Base-by-base conservation (phyloP, 2,888 invertebrate species). In the Drosophila niveifrons region DNA sequence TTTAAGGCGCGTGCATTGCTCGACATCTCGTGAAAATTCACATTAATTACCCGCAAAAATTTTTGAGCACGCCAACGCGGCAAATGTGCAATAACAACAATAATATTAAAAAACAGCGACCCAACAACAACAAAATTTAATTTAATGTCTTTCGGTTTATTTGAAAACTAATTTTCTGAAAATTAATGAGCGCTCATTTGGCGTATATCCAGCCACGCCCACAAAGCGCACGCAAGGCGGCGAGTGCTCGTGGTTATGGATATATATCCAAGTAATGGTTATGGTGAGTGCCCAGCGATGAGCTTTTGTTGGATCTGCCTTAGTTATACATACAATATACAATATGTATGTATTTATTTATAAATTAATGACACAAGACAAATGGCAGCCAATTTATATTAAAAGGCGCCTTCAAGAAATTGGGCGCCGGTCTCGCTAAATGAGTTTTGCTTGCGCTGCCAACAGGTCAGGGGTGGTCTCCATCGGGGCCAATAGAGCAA, bases 181-280 rank as follows among this genome's bases (percentile, higher is more conserved):
- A 86, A 87, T 88, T 87, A 87, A 87, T 87, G 87, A 78, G 78
- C 78, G 76, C 74, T 79, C 88, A 87, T 88, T 87, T 87, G 88
- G 82, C 80, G 72, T 63, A 56, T 71, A 77, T 69, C 72, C 76
- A 48, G 67, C 65, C 84, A 80, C 87, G 87, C 87, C 87, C 82
- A 73, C 88, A 81, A 76, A 34, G 66, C 64, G 79, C 85, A 82
- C 84, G 84, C 84, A 81, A 79, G 61, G 47, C 64, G 50, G 62
- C 46, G 36, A 56, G 43, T 36, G 29, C 28, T n/a, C 23, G 11
- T 52, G 17, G 10, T 41, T 41, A 36, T 52, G 28, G 23, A 4
- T 29, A 29, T 53, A 29, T 41, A n/a, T n/a, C n/a, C n/a, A n/a
- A 36, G 66, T 13, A 36, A 43, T 56, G 58, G 56, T 46, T 28